These are phyloP conservation scores for Metellina segmentata DNA, from an alignment of 2,888 invertebrate species.

Conservation along the genomic window DNA sequence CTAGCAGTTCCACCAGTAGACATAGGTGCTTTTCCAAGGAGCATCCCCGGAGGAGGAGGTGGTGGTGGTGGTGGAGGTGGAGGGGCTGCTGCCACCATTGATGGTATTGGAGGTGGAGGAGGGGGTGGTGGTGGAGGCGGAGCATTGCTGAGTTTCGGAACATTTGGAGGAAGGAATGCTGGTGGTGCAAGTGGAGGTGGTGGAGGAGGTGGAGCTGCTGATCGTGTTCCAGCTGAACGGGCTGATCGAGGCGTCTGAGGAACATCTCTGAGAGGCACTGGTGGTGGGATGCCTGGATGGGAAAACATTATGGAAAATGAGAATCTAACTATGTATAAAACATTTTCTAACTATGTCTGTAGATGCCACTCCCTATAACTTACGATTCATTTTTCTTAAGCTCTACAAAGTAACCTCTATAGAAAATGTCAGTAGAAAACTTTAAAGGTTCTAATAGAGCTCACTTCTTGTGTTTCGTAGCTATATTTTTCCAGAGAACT, in stretches of 20 bases:
- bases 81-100: slow-evolving; percentile 70
- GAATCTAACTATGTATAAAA: no score
- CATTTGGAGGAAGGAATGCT: slow-evolving; percentile 78
- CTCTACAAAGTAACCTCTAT: no score
- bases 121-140: slow-evolving; percentile 79
- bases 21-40: slow-evolving; percentile 1
- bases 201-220: slow-evolving; percentile 67
- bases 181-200: slow-evolving; percentile 77
- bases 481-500: no score
- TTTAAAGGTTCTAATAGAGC: no score
- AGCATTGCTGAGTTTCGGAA: slow-evolving; percentile 76
- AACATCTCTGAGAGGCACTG: slow-evolving; percentile 73
- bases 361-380: no score
- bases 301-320: background rate
- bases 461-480: no score
- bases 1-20: background rate
- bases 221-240: slow-evolving; percentile 48
- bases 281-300: slow-evolving; percentile 66
- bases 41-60: slow-evolving; percentile 46
- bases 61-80: slow-evolving; percentile 78
- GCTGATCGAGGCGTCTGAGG: slow-evolving; percentile 74
- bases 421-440: no score
- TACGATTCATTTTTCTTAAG: no score
- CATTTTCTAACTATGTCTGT: no score
- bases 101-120: slow-evolving; percentile 78